Evolutionary conservation across 1,140 invertebrate genomes (phyloP).

Genomic region (Heliconius himera): DNA sequence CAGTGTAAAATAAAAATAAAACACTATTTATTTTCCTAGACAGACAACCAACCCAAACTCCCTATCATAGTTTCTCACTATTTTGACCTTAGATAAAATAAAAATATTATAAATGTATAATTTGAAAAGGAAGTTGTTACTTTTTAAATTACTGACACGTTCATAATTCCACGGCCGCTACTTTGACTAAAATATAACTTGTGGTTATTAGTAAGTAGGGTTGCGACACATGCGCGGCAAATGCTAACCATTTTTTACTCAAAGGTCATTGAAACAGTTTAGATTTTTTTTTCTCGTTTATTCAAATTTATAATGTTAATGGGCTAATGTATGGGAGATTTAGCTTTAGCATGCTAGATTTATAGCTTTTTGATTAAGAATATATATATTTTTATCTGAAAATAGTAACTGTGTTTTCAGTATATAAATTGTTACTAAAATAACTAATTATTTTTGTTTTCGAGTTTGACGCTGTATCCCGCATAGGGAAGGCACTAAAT

Average conservation of each 20-base stretch:
- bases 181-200: conserved; percentile 2
- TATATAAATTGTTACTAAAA: too few species aligned
- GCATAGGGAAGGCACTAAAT: too few species aligned
- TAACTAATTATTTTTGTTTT: too few species aligned
- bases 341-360: neutral
- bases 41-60: neutral
- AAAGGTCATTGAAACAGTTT: neutral
- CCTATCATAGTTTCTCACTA: neutral
- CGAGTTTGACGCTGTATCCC: too few species aligned
- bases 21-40: too few species aligned
- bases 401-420: too few species aligned
- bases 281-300: neutral
- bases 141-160: conserved; percentile 1
- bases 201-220: conserved; percentile 9
- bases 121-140: conserved; percentile 8
- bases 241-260: neutral
- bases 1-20: too few species aligned
- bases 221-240: conserved; percentile 12
- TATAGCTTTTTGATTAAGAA: neutral
- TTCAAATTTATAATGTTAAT: neutral
- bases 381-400: neutral
- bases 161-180: conserved; percentile 11
- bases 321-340: neutral
- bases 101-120: neutral
- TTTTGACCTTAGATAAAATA: neutral